phyloP scores from a whole-genome alignment of 2,888 invertebrate genomes.

The Amorpha juglandis region DNA sequence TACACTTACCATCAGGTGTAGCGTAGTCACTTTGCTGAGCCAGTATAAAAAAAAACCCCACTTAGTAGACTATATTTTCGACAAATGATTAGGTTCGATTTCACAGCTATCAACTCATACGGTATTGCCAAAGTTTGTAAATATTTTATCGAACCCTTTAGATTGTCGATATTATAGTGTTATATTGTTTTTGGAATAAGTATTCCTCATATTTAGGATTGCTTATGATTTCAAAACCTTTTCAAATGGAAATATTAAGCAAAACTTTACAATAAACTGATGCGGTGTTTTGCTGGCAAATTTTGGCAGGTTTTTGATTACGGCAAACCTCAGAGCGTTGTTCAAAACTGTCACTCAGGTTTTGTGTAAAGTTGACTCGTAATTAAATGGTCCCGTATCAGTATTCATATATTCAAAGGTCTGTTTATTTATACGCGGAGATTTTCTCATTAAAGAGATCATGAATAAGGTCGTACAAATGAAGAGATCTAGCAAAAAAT shows the following conservation, averaged over 20 bases:
- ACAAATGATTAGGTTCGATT: no score
- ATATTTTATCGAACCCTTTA: no score
- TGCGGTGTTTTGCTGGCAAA: no score
- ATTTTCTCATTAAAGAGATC: not conserved
- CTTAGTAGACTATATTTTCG: no score
- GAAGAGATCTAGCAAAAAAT: conserved; percentile 1
- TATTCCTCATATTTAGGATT: not conserved
- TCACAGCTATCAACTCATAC: no score
- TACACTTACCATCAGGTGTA: no score
- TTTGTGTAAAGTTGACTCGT: not conserved
- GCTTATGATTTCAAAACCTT: no score
- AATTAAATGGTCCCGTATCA: not conserved
- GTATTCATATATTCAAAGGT: conserved; percentile 2
- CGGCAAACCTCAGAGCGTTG: not conserved
- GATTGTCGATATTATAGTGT: no score
- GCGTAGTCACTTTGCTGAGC: no score
- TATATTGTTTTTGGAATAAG: no score
- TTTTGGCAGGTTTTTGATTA: not conserved
- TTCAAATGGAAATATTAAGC: not conserved
- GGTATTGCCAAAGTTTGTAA: no score
- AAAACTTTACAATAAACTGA: not conserved
- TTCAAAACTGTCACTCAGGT: conserved; percentile 7
- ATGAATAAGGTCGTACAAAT: conserved; percentile 13
- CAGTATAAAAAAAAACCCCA: no score
- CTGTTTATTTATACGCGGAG: conserved; percentile 2